These are phyloP conservation scores for Cetoscarus ocellatus DNA, from an alignment of 2,797 vertebrate species.

Conservation along the genomic window DNA sequence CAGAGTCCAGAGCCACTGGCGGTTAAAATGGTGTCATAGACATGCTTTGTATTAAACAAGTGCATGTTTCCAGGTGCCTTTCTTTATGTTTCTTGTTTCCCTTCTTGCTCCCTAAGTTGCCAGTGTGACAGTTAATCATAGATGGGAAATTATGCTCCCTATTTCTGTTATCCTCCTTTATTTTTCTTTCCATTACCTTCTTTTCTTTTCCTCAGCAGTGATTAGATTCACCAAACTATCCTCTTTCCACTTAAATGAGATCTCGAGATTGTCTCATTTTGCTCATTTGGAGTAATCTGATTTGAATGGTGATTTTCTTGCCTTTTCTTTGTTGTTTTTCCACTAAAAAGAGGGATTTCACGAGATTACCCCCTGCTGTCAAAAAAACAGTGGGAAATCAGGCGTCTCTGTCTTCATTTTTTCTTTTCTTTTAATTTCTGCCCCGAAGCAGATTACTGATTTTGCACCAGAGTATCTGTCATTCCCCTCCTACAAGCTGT, in stretches of 20 bases:
- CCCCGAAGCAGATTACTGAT: not conserved
- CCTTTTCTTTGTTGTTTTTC: not conserved
- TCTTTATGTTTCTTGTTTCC: no score
- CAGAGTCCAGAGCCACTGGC: no score
- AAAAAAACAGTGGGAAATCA: not conserved
- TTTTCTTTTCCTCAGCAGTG: not conserved
- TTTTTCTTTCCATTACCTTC: not conserved
- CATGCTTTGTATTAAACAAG: no score
- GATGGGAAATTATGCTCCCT: not conserved
- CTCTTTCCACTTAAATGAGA: not conserved
- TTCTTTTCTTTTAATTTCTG: conserved; percentile 16
- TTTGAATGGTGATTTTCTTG: not conserved
- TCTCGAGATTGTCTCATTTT: not conserved
- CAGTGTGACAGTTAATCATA: no score
- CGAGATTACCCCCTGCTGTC: conserved; percentile 18
- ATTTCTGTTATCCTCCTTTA: not conserved
- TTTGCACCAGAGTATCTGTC: not conserved
- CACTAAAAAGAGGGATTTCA: conserved; percentile 4
- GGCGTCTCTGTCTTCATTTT: conserved; percentile 1
- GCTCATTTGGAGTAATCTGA: not conserved
- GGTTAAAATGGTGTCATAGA: no score
- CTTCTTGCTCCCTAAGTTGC: no score
- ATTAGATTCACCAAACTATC: not conserved
- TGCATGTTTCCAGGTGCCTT: no score
- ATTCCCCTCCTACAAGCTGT: not conserved